Evolutionary conservation across 23 tunicate genomes (phyloP).

Genomic region (Diplosoma virens): DNA sequence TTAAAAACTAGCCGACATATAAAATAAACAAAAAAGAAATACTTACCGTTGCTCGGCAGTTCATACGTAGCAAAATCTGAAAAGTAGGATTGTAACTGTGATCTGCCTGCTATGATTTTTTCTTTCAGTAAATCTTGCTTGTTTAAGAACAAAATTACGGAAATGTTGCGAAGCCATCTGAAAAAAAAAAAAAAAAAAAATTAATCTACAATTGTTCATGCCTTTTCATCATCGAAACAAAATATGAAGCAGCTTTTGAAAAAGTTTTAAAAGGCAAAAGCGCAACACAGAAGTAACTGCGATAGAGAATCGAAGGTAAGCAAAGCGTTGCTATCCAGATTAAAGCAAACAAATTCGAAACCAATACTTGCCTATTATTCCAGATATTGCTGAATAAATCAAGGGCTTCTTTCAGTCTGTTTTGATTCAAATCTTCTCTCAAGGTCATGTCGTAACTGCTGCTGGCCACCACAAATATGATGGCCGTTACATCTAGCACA

Average conservation of each 20-base stretch:
- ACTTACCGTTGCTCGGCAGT: slow-evolving; percentile 67
- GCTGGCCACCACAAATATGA: slow-evolving; percentile 96
- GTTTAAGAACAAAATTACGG: slow-evolving; percentile 88
- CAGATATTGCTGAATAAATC: slow-evolving; percentile 90
- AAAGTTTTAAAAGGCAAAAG: too few species aligned
- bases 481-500: slow-evolving; percentile 91
- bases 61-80: slow-evolving; percentile 65
- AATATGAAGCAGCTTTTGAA: too few species aligned
- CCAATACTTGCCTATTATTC: slow-evolving; percentile 86
- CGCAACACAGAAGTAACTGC: too few species aligned
- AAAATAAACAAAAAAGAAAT: neutral
- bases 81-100: slow-evolving; percentile 64
- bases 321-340: too few species aligned
- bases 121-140: slow-evolving; percentile 91
- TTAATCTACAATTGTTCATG: too few species aligned
- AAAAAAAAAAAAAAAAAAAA: too few species aligned
- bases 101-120: slow-evolving; percentile 67
- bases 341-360: too few species aligned
- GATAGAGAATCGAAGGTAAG: too few species aligned
- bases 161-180: slow-evolving; percentile 94
- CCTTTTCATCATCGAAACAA: too few species aligned
- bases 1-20: neutral
- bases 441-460: slow-evolving; percentile 97
- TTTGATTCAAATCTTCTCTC: slow-evolving; percentile 85
- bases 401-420: slow-evolving; percentile 94